Percentiles rank a stretch among this genome's conserved stretches.
phyloP scores from a whole-genome alignment of 2,888 invertebrate genomes.

The Cremastobaeus sp. region DNA sequence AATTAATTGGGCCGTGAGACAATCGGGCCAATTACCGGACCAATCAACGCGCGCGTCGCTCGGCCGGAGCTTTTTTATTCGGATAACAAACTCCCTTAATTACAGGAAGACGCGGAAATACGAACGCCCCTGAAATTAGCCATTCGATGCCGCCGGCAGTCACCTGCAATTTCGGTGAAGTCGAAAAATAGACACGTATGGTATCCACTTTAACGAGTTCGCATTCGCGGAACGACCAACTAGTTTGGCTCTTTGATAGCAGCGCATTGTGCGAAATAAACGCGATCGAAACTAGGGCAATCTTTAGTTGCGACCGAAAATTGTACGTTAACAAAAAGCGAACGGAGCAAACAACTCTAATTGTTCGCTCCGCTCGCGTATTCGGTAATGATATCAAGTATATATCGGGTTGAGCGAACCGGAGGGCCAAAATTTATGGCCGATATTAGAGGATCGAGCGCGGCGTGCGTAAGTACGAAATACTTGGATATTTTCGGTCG shows the following conservation, averaged over 20 bases:
- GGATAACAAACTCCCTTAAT: constrained; percentile 77
- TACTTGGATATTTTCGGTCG: constrained; percentile 13
- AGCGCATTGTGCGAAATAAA: constrained; percentile 10
- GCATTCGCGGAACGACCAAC: constrained; percentile 1
- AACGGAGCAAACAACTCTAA: constrained; percentile 1
- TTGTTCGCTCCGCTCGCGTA: not conserved
- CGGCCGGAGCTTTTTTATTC: constrained; percentile 58
- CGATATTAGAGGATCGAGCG: constrained; percentile 5
- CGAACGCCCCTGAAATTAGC: constrained; percentile 64
- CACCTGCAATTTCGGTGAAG: constrained; percentile 48
- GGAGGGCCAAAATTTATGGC: constrained; percentile 16
- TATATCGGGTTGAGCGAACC: constrained; percentile 8
- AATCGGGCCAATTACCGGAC: constrained; percentile 76
- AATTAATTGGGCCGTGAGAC: constrained; percentile 76
- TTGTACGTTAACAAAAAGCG: constrained; percentile 15
- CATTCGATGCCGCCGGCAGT: constrained; percentile 30
- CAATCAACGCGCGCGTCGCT: constrained; percentile 72
- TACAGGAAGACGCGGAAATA: constrained; percentile 71
- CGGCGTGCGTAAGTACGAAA: constrained; percentile 6
- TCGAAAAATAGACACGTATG: constrained; percentile 37
- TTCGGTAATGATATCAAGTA: constrained; percentile 1
- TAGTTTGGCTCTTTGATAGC: constrained; percentile 27
- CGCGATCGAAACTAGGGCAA: constrained; percentile 29
- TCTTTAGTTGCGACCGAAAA: constrained; percentile 7
- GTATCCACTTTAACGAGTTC: constrained; percentile 6